A percentile compares a stretch with the other conserved stretches of the same genome.
Conservation (phyloP, 2,888 invertebrate species). For the Orchesellides sinensis region DNA sequence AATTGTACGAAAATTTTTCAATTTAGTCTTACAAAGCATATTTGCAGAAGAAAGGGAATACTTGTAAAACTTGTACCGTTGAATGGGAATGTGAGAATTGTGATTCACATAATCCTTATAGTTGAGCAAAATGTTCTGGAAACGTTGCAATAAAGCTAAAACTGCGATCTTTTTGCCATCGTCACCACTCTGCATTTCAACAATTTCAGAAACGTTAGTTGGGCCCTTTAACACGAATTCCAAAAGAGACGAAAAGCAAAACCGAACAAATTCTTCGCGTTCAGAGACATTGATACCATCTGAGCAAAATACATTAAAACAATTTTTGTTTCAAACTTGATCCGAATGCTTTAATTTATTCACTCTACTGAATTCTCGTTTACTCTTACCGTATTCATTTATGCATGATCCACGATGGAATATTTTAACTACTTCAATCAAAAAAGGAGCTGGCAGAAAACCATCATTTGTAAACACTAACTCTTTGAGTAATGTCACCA, state of each 20-base stretch:
- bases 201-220: conserved; percentile 78
- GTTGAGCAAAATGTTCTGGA: conserved; percentile 93
- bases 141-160: conserved; percentile 92
- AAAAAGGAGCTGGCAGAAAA: conserved; percentile 88
- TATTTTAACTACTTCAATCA: conserved; percentile 86
- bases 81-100: conserved; percentile 90
- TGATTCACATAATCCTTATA: conserved; percentile 91
- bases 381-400: conserved; percentile 73
- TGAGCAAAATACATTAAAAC: conserved; percentile 74
- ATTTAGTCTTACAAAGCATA: too few relatives aligned
- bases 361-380: too few relatives aligned
- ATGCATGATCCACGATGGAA: conserved; percentile 74
- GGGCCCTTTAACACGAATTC: conserved; percentile 94
- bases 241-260: conserved; percentile 95
- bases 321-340: background rate
- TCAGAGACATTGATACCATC: conserved; percentile 86
- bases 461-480: conserved; percentile 89
- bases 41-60: background rate
- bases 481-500: conserved; percentile 88
- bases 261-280: conserved; percentile 96
- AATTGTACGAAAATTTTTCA: background rate
- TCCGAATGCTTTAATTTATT: too few relatives aligned
- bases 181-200: conserved; percentile 77
- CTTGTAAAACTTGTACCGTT: conserved; percentile 80
- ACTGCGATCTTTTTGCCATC: conserved; percentile 85